Conservation (phyloP, 1,140 invertebrate genomes). For the Drosophila saltans region DNA sequence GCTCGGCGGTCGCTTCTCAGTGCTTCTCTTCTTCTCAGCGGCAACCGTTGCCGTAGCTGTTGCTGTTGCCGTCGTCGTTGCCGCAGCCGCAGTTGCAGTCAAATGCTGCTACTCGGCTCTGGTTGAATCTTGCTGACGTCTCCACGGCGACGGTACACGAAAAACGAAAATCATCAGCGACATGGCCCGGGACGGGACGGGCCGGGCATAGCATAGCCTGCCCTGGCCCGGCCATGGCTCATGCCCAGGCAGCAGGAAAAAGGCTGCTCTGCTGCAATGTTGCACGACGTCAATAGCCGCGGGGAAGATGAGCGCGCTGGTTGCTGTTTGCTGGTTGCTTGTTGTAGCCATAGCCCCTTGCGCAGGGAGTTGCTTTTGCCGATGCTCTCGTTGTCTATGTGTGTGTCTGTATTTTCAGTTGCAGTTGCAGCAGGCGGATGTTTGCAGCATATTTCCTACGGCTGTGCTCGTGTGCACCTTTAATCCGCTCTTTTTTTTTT, state of each 20-base stretch:
- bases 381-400: constrained; percentile 23
- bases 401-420: constrained; percentile 73
- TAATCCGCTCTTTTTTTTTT: constrained; percentile 74
- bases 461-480: constrained; percentile 78
- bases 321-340: constrained; percentile 19
- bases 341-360: constrained; percentile 36
- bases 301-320: constrained; percentile 75
- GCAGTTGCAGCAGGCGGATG: constrained; percentile 82
- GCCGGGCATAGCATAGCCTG: background rate
- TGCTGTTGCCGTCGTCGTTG: background rate
- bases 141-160: constrained; percentile 51
- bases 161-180: constrained; percentile 62
- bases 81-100: constrained; percentile 19
- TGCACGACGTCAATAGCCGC: constrained; percentile 77
- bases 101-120: constrained; percentile 19
- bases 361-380: constrained; percentile 38
- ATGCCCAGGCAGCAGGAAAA: constrained; percentile 66
- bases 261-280: constrained; percentile 80
- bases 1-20: constrained; percentile 48
- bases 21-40: constrained; percentile 26
- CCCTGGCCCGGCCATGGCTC: constrained; percentile 36
- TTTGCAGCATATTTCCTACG: constrained; percentile 80
- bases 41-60: constrained; percentile 27
- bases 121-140: constrained; percentile 25
- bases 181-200: constrained; percentile 31